Evolutionary conservation across 23 tunicate genomes (phyloP).

Genomic region (Halocynthia aurantium): DNA sequence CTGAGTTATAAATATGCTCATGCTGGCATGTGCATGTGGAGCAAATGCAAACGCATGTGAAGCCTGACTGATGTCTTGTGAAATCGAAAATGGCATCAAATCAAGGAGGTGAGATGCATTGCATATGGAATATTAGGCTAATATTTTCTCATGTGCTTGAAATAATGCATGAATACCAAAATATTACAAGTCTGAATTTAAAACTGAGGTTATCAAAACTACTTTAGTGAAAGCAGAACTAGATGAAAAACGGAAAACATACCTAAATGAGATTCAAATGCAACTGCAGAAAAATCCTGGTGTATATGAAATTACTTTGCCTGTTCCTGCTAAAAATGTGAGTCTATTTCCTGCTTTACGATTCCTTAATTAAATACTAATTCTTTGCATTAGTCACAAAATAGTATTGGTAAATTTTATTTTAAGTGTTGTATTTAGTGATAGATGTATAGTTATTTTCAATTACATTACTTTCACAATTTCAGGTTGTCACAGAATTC

Average conservation of each 20-base stretch:
- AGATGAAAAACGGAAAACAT: constrained; percentile 50
- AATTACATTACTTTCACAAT: background rate
- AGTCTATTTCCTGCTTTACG: background rate
- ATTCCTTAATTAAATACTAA: background rate
- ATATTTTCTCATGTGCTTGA: no score
- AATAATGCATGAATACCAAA: no score
- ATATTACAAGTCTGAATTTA: no score
- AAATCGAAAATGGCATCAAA: no score
- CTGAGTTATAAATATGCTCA: no score
- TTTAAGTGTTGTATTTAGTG: background rate
- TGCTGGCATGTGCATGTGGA: no score
- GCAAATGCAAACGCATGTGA: no score
- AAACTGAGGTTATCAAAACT: no score
- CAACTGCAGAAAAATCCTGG: constrained; percentile 34
- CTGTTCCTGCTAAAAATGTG: constrained; percentile 39
- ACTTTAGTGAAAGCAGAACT: constrained; percentile 51
- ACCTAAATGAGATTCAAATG: constrained; percentile 62
- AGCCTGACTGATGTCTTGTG: no score
- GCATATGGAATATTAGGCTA: no score
- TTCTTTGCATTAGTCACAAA: background rate
- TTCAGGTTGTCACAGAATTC: constrained; percentile 59
- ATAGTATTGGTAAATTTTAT: background rate
- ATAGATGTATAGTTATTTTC: no score
- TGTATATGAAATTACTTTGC: constrained; percentile 59
- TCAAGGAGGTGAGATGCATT: no score